Base-by-base conservation (phyloP, 2,888 invertebrate genomes). In the Argyresthia albistria region DNA sequence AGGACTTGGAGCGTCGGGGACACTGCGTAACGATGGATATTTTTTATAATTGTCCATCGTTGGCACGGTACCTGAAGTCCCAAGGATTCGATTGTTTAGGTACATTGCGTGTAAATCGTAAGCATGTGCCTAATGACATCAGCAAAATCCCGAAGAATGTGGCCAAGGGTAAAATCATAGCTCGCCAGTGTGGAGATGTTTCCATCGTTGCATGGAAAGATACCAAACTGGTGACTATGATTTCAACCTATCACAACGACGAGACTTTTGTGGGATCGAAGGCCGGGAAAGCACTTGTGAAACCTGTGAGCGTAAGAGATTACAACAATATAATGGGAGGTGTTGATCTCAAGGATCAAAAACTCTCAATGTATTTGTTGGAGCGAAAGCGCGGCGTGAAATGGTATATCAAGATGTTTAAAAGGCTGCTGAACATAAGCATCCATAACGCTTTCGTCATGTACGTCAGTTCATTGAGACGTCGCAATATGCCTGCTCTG, bases 291-390 rank as follows among this genome's bases (percentile, higher is more conserved):
- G 0, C 8, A 0, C 10, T 54, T 1, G 51, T 53, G n/a, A 60
- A 60, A 37, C 60, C 61, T 0, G 43, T 57, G 6, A 42, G 45
- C 37, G 47, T 59, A 2, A 50, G 15, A 10, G 58, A 61, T 36
- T 64, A 61, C 37, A 60, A 60, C 48, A 47, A 9, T 35, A 47
- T 49, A 16, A 61, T 62, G 60, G 59, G 57, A 50, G 59, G 60
- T 0, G 54, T 60, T 46, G 60, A 62, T 60, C 56, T 56, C 0
- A 61, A 59, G 51, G 58, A 64, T 56, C 60, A 62, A 53, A 60
- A 59, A 50, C 59, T 62, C 42, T 55, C 59, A 43, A 57, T 55
- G 58, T 63, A 63, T 53, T 46, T 59, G 49, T 45, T 60, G 16
- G 61, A 63, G 25, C 50, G 59, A 42, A 63, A 58, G 56, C 56